These are phyloP conservation scores for Harpegnathos saltator DNA, from an alignment of 1,140 invertebrate species.

Conservation along the genomic window DNA sequence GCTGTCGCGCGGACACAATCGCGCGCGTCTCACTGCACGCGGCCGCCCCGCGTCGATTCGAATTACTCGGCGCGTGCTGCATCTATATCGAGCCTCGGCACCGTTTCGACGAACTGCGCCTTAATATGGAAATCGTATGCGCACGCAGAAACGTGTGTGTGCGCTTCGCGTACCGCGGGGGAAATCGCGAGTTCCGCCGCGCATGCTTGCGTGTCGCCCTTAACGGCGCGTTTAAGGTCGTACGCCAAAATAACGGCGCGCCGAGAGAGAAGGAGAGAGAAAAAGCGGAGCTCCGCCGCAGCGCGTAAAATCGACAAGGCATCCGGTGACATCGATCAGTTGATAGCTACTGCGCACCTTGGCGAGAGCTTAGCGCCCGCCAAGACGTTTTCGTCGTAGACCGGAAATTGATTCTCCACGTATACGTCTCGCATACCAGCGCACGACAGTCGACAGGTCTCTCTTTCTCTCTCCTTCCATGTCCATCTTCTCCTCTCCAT, in stretches of 20 bases:
- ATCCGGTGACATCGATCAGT: conserved; percentile 50
- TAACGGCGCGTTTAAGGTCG: neutral
- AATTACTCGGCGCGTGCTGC: neutral
- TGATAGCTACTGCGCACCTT: conserved; percentile 33
- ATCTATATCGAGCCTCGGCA: neutral
- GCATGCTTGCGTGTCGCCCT: neutral
- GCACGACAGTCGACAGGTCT: conserved; percentile 44
- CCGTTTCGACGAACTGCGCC: neutral
- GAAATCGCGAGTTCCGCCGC: neutral
- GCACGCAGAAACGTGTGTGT: neutral
- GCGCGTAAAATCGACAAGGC: conserved; percentile 55
- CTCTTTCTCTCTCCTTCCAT: neutral
- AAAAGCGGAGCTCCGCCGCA: too few species aligned
- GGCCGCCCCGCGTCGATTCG: neutral
- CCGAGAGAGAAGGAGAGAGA: too few species aligned
- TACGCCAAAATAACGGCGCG: neutral
- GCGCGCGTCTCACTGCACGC: conserved; percentile 6
- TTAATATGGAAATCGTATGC: conserved; percentile 30
- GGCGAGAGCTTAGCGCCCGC: conserved; percentile 42
- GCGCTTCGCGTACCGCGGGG: neutral
- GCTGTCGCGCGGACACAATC: conserved; percentile 5
- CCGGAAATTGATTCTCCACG: conserved; percentile 70
- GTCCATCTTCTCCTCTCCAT: neutral
- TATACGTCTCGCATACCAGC: conserved; percentile 57
- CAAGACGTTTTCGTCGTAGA: conserved; percentile 60